phyloP scores from a whole-genome alignment of 2,888 invertebrate species.

The Eudasyphora cyanicolor region DNA sequence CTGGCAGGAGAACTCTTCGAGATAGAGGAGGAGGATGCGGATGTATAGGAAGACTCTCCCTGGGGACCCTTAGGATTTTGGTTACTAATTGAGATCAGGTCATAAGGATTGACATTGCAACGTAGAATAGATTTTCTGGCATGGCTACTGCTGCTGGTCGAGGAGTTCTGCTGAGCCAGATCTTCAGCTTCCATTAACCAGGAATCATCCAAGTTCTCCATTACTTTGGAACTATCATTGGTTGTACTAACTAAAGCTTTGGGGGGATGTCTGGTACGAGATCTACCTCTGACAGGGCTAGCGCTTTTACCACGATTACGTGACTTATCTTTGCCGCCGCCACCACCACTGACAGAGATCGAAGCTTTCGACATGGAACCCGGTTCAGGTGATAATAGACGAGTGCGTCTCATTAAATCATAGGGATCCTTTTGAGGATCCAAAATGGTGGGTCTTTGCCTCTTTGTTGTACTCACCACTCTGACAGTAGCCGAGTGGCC shows the following conservation, averaged over 20 bases:
- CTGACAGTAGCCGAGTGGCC: conserved; percentile 85
- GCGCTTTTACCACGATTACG: conserved; percentile 81
- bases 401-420: conserved; percentile 89
- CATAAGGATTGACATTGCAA: conserved; percentile 92
- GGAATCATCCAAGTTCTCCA: conserved; percentile 70
- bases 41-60: not conserved
- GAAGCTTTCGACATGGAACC: conserved; percentile 35
- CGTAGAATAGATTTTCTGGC: conserved; percentile 87
- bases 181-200: conserved; percentile 77
- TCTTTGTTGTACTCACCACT: conserved; percentile 80
- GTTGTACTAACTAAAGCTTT: conserved; percentile 68
- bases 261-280: conserved; percentile 80
- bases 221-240: conserved; percentile 79
- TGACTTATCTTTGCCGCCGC: conserved; percentile 72
- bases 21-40: conserved; percentile 41
- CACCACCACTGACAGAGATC: no score
- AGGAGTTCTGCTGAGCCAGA: conserved; percentile 47
- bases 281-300: conserved; percentile 82
- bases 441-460: conserved; percentile 84
- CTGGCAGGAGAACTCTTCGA: conserved; percentile 28
- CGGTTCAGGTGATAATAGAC: conserved; percentile 84
- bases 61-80: conserved; percentile 5
- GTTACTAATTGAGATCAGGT: conserved; percentile 84
- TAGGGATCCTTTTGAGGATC: conserved; percentile 88
- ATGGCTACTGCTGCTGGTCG: conserved; percentile 61